Base-by-base conservation (phyloP, 2,797 vertebrate genomes). In the Gymnothorax javanicus region DNA sequence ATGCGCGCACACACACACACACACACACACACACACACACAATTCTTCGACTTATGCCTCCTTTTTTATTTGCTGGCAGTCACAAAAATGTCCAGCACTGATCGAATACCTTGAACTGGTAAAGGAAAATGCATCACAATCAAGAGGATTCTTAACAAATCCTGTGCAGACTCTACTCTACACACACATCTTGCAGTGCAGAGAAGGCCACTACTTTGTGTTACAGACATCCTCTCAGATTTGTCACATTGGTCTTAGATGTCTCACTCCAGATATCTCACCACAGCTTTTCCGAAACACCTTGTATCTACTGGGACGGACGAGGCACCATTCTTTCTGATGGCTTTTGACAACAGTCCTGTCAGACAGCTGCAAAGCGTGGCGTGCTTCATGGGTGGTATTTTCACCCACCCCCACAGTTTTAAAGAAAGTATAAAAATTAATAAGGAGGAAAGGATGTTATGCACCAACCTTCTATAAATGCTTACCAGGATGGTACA, bases 181-280 rank as follows among this genome's bases (percentile, higher is more conserved):
- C 73, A 13, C 1, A 13, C 71, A 84, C 54, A 67, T 94, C 92
- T 91, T 88, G 93, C 91, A 89, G 92, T 89, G 90, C 82, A 15
- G 90, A 93, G 93, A 92, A 92, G 93, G 92, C 94, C 23, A 13
- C 23, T 52, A 79, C 54, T 79, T 54, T 54, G 8, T n/a, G 25
- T 83, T 59, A 1, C 91, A 91, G 89, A 93, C 92, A 94, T 92
- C 93, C 93, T 94, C 94, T 92, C 93, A 93, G 91, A 93, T 91
- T 89, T 93, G 94, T 94, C 92, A 93, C 93, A 91, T 93, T 93
- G 91, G 92, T 92, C 91, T 69, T 87, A 94, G 92, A 94, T 92
- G 90, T 94, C 92, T 94, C 94, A 93, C 94, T 94, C 92, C 89
- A 92, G 84, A 90, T 91, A 89, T 27, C 64, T 91, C 91, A 90